phyloP scores from a whole-genome alignment of 2,797 vertebrate genomes.

The Schizopygopsis malacanthus region DNA sequence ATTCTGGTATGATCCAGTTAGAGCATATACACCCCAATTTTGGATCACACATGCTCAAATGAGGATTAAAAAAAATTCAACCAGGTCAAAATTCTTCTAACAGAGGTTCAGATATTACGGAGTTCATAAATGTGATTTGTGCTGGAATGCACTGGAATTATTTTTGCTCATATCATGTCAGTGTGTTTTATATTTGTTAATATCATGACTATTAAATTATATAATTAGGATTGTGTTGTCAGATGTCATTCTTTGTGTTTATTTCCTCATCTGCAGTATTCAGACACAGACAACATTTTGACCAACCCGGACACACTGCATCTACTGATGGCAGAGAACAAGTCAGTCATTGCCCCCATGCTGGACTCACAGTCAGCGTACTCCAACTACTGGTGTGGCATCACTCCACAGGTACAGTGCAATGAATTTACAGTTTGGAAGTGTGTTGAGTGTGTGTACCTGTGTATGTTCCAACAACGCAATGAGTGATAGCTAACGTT shows the following conservation, averaged over 20 bases:
- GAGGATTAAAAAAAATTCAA: neutral
- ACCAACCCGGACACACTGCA: constrained; percentile 88
- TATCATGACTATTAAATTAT: neutral
- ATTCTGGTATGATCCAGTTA: constrained; percentile 82
- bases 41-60: constrained; percentile 14
- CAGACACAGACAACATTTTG: constrained; percentile 93
- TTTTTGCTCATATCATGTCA: neutral
- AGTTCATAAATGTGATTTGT: neutral
- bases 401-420: constrained; percentile 89
- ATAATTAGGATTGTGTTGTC: neutral
- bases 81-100: constrained; percentile 1
- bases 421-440: neutral
- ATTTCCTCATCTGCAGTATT: constrained; percentile 74
- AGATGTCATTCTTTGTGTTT: neutral
- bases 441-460: neutral
- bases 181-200: neutral
- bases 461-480: neutral
- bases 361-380: constrained; percentile 94
- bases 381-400: constrained; percentile 98
- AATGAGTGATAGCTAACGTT: neutral
- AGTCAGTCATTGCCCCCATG: constrained; percentile 92
- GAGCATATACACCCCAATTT: neutral
- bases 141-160: too few relatives aligned
- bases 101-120: neutral
- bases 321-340: constrained; percentile 86